Base-by-base conservation (phyloP, 2,113 vertebrate genomes). In the Sturnus vulgaris region DNA sequence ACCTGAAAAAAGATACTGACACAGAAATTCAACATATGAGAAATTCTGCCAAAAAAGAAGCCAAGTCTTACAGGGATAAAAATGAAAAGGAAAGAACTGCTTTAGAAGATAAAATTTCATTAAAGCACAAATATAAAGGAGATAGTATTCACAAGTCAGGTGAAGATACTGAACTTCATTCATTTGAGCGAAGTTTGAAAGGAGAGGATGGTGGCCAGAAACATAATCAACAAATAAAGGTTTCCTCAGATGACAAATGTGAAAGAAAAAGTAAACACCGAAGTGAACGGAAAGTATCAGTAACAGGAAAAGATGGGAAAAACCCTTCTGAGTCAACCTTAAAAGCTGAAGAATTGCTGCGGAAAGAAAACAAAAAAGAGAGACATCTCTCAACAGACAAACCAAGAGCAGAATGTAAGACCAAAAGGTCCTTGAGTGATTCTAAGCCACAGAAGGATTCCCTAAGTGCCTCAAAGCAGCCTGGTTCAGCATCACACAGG, bases 181-280 rank as follows among this genome's bases (percentile, higher is more conserved):
- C 83, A 35, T 97, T 97, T 25, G 98, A 99, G 60, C 95, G 90
- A 88, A 87, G 71, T 35, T 75, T 82, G 59, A 98, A 97, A 93
- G 93, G 69, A 40, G 98, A 98, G 4, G 98, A 98, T 64, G 95
- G 47, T 65, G 79, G 75, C 81, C 98, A 98, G 78, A 99, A 98
- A 66, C 98, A 98, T 16, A 95, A 90, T 68, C 97, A 98, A 39
- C 97, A 86, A 27, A 22, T 88, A 30, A 99, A 98, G 86, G 78
- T 87, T 52, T 95, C 97, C 2, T 97, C 96, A 50, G 99, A 99
- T 70, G 99, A 99, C 35, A 99, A 98, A 97, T 78, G 93, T 22
- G 99, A 99, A 93, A 98, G 98, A 79, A 99, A 98, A 94, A 97
- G 92, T n/a, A 99, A 99, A 91, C 97, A 98, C 42, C 98, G 98